Evolutionary conservation across 1,140 invertebrate genomes (phyloP).

Genomic region (Bombus ignitus): DNA sequence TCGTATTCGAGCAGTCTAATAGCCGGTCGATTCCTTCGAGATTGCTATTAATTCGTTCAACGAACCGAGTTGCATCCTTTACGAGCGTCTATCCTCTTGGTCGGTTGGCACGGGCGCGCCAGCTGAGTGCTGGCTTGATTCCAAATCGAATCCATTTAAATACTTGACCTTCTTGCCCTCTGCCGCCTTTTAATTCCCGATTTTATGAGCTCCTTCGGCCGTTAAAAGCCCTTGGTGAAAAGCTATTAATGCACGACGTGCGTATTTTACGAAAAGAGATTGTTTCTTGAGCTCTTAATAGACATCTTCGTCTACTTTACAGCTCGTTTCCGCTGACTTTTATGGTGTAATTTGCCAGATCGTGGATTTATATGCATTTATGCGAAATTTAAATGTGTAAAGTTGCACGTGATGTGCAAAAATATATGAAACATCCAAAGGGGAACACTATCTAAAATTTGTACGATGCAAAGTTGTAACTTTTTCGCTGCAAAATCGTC

Average conservation of each 20-base stretch:
- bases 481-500: too few species aligned
- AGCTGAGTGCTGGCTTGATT: constrained; percentile 29
- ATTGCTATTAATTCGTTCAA: constrained; percentile 54
- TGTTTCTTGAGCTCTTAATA: neutral
- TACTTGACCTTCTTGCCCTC: constrained; percentile 35
- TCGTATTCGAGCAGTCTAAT: constrained; percentile 43
- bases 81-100: constrained; percentile 39
- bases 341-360: neutral
- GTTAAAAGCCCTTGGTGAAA: constrained; percentile 29
- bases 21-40: constrained; percentile 29
- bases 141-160: constrained; percentile 64
- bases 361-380: neutral
- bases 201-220: constrained; percentile 51
- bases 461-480: too few species aligned
- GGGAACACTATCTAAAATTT: too few species aligned
- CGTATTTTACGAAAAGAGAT: neutral
- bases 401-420: too few species aligned
- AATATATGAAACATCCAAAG: too few species aligned
- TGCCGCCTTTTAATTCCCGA: constrained; percentile 51
- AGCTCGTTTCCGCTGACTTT: neutral
- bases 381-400: neutral
- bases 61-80: constrained; percentile 48
- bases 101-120: constrained; percentile 26
- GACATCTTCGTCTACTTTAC: too few species aligned
- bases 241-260: constrained; percentile 17